Evolutionary conservation across 1,140 invertebrate species (phyloP).

Genomic region (Plodia interpunctella): DNA sequence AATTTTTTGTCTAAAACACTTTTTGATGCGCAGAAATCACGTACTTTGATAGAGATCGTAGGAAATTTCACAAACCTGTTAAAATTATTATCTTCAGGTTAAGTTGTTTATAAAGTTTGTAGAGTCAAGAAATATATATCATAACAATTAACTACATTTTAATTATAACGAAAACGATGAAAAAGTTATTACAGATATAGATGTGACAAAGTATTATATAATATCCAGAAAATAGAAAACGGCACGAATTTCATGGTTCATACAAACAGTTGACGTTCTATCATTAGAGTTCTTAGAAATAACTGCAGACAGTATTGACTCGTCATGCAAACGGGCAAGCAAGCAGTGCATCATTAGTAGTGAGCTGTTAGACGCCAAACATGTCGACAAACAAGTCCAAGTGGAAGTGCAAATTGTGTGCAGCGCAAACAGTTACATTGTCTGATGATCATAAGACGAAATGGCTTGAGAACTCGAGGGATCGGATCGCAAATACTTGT

Average conservation of each 20-base stretch:
- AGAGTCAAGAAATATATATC: no score
- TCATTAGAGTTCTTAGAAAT: background rate
- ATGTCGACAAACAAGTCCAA: slow-evolving; percentile 12
- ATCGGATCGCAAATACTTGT: no score
- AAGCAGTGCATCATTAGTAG: slow-evolving; percentile 2
- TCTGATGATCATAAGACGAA: slow-evolving; percentile 1
- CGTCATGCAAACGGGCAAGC: slow-evolving; percentile 3
- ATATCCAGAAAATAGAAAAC: background rate
- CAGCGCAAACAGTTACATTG: slow-evolving; percentile 13
- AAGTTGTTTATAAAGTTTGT: no score
- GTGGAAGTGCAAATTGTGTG: slow-evolving; percentile 13
- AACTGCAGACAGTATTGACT: slow-evolving; percentile 4
- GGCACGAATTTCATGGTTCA: background rate
- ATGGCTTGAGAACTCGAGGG: background rate
- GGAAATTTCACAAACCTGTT: no score
- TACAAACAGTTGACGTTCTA: background rate
- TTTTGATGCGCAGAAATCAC: background rate
- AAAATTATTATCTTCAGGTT: no score
- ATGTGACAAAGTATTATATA: no score
- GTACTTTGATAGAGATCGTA: background rate
- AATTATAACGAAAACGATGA: no score
- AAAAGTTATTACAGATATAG: no score
- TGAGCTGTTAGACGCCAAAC: slow-evolving; percentile 12
- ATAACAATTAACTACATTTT: no score
- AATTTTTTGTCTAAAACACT: background rate